Base-by-base conservation (phyloP, 2,888 invertebrate genomes). In the Artemia sp. region DNA sequence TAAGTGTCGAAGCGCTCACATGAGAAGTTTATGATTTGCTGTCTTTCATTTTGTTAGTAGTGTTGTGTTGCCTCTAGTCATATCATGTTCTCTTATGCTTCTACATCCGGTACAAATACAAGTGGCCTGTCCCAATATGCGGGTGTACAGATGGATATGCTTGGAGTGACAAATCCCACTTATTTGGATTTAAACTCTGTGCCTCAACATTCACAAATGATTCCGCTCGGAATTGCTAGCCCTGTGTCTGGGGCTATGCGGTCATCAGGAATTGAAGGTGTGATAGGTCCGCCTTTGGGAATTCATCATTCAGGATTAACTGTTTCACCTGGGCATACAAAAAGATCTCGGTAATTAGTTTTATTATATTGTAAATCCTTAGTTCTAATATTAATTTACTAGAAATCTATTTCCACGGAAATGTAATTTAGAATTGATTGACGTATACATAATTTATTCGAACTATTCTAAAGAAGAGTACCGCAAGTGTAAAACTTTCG, bases 201-300 rank as follows among this genome's bases (percentile, higher is more conserved):
- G 11, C 64, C 64, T 58, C 64, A 58, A 58, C 64, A 58, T 10
- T 58, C 64, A n/a, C 64, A 58, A 19, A 58, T 58, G 64, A 58
- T 58, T 58, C 64, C 64, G 64, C 24, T 58, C 8, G 64, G 64
- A 24, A 58, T 58, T 58, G n/a, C 64, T 24, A 58, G 64, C 9
- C 64, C 64, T 24, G 64, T 58, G n/a, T 58, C 64, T 19, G 64
- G 64, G 64, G 64, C 64, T 58, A 58, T 58, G 64, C 64, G 64
- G 64, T 19, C 64, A n/a, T 58, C 64, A 19, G 64, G 64, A 24
- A 58, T 58, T 19, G 64, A 58, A 24, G 64, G 64, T 19, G 64
- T 58, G 64, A 58, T 58, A 58, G 64, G 64, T 19, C 64, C 64
- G 11, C 64, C 64, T 9, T 58, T 58, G 24, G 64, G 64, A 24